phyloP scores from a whole-genome alignment of 2,113 vertebrate genomes.

The Limnothrissa miodon region DNA sequence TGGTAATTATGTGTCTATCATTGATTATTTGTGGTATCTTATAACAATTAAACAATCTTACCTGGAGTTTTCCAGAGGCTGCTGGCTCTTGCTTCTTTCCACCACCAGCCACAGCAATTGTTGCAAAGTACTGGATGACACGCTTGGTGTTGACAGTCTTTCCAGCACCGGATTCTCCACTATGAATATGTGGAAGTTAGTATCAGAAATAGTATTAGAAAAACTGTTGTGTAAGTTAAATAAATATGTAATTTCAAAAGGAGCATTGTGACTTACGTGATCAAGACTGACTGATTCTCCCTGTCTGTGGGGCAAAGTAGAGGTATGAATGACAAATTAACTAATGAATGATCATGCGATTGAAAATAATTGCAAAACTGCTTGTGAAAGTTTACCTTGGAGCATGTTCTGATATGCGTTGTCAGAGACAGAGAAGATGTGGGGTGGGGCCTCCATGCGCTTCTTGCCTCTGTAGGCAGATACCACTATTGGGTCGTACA shows the following conservation, averaged over 20 bases:
- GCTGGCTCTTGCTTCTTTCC: conserved; percentile 6
- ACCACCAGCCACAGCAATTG: conserved; percentile 28
- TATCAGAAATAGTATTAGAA: too few relatives aligned
- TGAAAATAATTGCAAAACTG: too few relatives aligned
- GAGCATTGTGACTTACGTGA: conserved; percentile 74
- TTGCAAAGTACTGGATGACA: conserved; percentile 51
- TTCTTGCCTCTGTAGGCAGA: conserved; percentile 74
- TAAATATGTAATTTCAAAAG: too few relatives aligned
- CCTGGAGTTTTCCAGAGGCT: too few relatives aligned
- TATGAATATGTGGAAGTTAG: not conserved
- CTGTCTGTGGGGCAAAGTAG: conserved; percentile 47
- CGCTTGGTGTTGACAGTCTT: conserved; percentile 52
- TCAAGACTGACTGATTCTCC: conserved; percentile 65
- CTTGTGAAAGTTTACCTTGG: conserved; percentile 29
- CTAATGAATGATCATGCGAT: too few relatives aligned
- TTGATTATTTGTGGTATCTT: too few relatives aligned
- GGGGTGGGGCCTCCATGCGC: conserved; percentile 55
- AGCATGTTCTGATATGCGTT: conserved; percentile 47
- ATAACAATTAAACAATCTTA: too few relatives aligned
- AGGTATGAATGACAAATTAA: too few relatives aligned
- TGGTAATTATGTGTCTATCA: too few relatives aligned
- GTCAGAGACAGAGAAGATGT: conserved; percentile 34
- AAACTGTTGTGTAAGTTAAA: too few relatives aligned
- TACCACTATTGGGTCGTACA: conserved; percentile 74
- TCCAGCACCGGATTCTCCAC: conserved; percentile 52